phyloP scores from a whole-genome alignment of 2,888 invertebrate species.

The Sturmia bella region DNA sequence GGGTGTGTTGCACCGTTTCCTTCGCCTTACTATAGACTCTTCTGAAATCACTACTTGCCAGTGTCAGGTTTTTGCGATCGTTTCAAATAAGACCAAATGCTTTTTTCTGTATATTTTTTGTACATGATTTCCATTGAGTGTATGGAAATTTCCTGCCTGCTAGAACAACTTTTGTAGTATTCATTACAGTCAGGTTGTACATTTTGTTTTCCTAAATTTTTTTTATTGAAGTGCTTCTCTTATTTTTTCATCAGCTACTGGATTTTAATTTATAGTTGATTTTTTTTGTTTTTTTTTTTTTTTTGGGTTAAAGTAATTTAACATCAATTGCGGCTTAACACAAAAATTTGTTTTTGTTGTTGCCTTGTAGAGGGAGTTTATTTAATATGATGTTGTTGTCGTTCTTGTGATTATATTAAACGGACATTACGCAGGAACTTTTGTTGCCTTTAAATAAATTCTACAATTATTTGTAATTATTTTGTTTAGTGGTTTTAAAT shows the following conservation, averaged over 20 bases:
- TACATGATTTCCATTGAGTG: too few species aligned
- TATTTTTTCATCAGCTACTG: neutral
- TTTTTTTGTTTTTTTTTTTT: constrained; percentile 52
- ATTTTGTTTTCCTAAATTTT: constrained; percentile 26
- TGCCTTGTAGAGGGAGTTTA: constrained; percentile 17
- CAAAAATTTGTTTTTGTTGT: constrained; percentile 14
- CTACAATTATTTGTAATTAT: constrained; percentile 68
- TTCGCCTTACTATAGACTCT: too few species aligned
- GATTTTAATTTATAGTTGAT: constrained; percentile 36
- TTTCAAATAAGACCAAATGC: too few species aligned
- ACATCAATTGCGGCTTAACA: constrained; percentile 59
- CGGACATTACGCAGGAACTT: constrained; percentile 40
- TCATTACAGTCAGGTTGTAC: neutral
- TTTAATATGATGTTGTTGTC: constrained; percentile 4
- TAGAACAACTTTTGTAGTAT: neutral
- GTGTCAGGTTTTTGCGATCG: too few species aligned
- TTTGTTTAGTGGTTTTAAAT: constrained; percentile 63
- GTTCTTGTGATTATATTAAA: constrained; percentile 5
- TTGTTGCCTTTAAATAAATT: constrained; percentile 55
- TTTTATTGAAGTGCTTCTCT: neutral
- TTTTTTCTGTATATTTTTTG: too few species aligned
- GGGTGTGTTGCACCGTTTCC: too few species aligned
- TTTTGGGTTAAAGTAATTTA: constrained; percentile 53
- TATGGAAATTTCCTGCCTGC: too few species aligned
- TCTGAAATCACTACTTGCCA: too few species aligned